A percentile compares a stretch with the other conserved stretches of the same genome.
These are phyloP conservation scores for Ctenicera cuprea DNA, from an alignment of 2,888 invertebrate species.

Conservation along the genomic window DNA sequence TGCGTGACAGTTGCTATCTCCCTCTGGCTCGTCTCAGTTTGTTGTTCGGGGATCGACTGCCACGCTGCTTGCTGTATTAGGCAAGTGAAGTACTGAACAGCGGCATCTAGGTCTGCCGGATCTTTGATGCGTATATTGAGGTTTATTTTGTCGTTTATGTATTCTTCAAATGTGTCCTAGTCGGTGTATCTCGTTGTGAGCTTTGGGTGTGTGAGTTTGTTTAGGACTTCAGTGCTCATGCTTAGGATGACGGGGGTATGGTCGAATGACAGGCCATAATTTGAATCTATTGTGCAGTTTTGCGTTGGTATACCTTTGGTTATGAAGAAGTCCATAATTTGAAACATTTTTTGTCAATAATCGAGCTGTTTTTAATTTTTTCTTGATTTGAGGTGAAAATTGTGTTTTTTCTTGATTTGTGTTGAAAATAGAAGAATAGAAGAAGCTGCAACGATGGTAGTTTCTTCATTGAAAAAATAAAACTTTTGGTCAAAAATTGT, in stretches of 20 bases:
- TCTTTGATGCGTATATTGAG: too few relatives aligned
- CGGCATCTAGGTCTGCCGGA: neutral
- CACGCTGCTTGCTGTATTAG: too few relatives aligned
- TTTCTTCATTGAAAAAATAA: too few relatives aligned
- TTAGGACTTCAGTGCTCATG: neutral
- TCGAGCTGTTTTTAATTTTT: too few relatives aligned
- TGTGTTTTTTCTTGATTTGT: too few relatives aligned
- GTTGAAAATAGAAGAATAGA: too few relatives aligned
- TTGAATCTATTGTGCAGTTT: constrained; percentile 19
- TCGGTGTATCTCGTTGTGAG: neutral
- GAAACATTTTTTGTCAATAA: too few relatives aligned
- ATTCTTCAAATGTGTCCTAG: neutral
- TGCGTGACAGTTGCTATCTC: neutral
- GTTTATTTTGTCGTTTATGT: too few relatives aligned
- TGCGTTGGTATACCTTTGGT: constrained; percentile 25
- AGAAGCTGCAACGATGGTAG: too few relatives aligned
- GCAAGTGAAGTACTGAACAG: neutral
- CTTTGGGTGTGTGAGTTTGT: constrained; percentile 6
- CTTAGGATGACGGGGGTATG: neutral
- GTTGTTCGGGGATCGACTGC: neutral
- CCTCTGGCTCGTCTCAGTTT: neutral
- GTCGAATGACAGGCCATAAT: neutral
- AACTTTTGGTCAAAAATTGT: too few relatives aligned
- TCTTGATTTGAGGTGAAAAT: too few relatives aligned
- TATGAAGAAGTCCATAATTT: too few relatives aligned